A percentile compares a stretch with the other conserved stretches of the same genome.
Conservation (phyloP, 2,888 invertebrate species). For the Campoletis raptor region DNA sequence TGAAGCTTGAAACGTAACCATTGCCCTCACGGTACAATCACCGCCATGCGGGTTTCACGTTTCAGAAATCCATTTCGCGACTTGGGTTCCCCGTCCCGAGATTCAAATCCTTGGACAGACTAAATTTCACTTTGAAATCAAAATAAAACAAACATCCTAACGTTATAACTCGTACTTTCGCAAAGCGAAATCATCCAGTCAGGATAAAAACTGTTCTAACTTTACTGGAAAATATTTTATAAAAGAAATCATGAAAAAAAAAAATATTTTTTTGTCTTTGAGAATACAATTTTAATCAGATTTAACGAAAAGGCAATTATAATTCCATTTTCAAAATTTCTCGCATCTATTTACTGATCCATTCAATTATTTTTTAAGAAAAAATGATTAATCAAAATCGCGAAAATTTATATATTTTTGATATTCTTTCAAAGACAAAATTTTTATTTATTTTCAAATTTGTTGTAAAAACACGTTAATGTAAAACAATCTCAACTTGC, state of each 20-base stretch:
- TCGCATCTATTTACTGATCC: too few relatives aligned
- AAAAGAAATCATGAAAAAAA: neutral
- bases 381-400: too few relatives aligned
- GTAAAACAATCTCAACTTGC: too few relatives aligned
- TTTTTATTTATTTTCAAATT: too few relatives aligned
- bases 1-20: conserved; percentile 47
- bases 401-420: too few relatives aligned
- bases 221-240: neutral
- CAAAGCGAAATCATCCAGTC: neutral
- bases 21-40: conserved; percentile 49
- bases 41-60: conserved; percentile 60
- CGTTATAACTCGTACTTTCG: neutral
- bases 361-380: too few relatives aligned
- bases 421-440: too few relatives aligned
- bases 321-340: too few relatives aligned
- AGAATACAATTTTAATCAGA: too few relatives aligned
- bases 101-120: conserved; percentile 50
- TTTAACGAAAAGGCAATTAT: too few relatives aligned
- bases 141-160: neutral
- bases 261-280: neutral
- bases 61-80: conserved; percentile 68
- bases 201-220: neutral
- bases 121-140: neutral
- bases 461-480: too few relatives aligned
- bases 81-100: conserved; percentile 65